phyloP scores from a whole-genome alignment of 2,797 vertebrate genomes.

The Pseudochirops corinnae region DNA sequence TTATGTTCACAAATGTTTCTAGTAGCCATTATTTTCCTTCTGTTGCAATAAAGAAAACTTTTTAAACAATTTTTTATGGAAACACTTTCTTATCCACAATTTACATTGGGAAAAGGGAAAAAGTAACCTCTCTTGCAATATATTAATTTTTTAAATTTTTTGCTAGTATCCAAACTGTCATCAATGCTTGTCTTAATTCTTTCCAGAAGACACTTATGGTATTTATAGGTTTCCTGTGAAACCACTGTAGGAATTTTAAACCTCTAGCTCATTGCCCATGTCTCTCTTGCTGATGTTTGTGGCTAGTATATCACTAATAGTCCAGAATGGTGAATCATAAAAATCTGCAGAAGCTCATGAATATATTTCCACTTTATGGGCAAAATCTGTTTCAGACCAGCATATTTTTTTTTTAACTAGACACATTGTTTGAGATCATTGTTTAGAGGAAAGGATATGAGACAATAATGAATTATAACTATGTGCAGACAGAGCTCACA shows the following conservation, averaged over 20 bases:
- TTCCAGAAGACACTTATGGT: constrained; percentile 62
- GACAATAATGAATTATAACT: not conserved
- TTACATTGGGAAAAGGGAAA: constrained; percentile 38
- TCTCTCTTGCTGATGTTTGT: constrained; percentile 67
- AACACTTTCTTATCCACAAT: not conserved
- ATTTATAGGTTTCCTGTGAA: constrained; percentile 70
- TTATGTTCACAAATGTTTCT: constrained; percentile 77
- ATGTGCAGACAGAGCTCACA: not conserved
- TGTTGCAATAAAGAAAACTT: not conserved
- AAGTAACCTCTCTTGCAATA: not conserved
- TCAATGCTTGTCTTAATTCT: constrained; percentile 36
- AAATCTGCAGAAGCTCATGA: constrained; percentile 53
- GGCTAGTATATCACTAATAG: constrained; percentile 72
- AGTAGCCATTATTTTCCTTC: constrained; percentile 1
- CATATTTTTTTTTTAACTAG: constrained; percentile 64
- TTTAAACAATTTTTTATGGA: not conserved
- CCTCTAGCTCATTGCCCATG: constrained; percentile 19
- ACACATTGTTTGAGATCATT: constrained; percentile 42
- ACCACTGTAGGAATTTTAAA: constrained; percentile 56
- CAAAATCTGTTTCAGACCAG: constrained; percentile 59
- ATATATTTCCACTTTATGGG: constrained; percentile 52
- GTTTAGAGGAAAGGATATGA: constrained; percentile 4
- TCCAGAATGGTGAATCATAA: constrained; percentile 38
- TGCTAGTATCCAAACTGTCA: constrained; percentile 60
- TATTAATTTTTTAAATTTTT: constrained; percentile 7